Base-by-base conservation (phyloP, 2,888 invertebrate genomes). In the Tipula vernalis region DNA sequence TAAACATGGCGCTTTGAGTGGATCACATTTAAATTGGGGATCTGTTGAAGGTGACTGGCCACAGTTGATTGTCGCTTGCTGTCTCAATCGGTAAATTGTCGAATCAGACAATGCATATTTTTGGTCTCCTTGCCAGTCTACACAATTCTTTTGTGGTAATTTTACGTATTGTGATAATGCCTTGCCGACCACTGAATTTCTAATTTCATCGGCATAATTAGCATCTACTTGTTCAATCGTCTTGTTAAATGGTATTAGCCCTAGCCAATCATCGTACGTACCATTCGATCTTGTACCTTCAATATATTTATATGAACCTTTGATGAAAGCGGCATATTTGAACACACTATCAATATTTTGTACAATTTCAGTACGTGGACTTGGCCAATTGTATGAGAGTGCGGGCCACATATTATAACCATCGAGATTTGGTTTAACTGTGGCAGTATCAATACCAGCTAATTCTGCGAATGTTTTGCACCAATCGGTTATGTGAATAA, bases 401-500 rank as follows among this genome's bases (percentile, higher is more conserved):
- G 94, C 92, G 1, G 94, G 92, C 95, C 95, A 96, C 89, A 95
- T 93, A 89, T 95, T 94, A 8, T 94, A 90, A 12, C 96, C 95
- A 88, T 96, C 95, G 0, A 86, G 1, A 1, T 88, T 42, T 6
- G n/a, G n/a, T 36, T 12, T 13, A 13, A 13, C n/a, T 36, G 12
- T 36, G 13, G 12, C 36, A 5, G 91, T 86, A 15, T 88, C 39
- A 39, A 91, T 90, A 15, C 89, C 89, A 0, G 91, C 90, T 0
- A 90, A 90, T n/a, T 88, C 89, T 0, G 90, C 90, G 95, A 92
- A 91, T 0, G 98, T 97, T 0, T 97, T 97, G 57, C 97, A 90
- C 95, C 96, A 96, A 90, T 98, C 98, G 4, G 94, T 94, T 12
- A 97, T 94, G 89, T 97, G 97, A 90, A 97, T 94, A 86, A 96